Conservation (phyloP, 2,113 vertebrate genomes). For the Manacus vitellinus region DNA sequence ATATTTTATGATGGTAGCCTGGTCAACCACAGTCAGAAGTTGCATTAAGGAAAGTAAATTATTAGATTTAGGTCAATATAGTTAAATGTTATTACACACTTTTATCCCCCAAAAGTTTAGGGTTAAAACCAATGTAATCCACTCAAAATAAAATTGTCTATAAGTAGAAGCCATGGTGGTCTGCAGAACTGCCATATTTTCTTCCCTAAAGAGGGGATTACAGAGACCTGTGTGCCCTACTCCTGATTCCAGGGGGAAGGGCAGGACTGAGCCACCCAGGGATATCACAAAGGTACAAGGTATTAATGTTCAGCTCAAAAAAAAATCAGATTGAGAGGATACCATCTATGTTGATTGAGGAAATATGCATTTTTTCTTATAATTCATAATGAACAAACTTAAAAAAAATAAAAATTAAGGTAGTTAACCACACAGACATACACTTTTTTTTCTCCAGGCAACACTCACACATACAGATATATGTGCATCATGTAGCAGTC, state of each 20-base stretch:
- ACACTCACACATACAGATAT: background rate
- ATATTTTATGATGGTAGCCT: background rate
- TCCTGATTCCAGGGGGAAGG: background rate
- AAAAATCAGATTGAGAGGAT: background rate
- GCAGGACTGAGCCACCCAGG: background rate
- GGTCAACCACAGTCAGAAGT: background rate
- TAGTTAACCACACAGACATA: background rate
- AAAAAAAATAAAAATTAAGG: background rate
- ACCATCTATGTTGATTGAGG: background rate
- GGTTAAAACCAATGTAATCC: background rate
- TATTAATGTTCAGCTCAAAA: background rate
- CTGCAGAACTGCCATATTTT: background rate
- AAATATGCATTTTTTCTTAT: background rate
- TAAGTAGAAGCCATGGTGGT: background rate
- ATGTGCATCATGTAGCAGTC: accelerated
- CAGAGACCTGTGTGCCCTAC: background rate
- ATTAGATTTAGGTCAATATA: background rate
- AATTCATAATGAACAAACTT: background rate
- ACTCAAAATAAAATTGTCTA: background rate
- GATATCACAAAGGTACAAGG: background rate
- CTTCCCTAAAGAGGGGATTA: background rate
- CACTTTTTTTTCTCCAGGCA: background rate
- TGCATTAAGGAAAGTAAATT: background rate
- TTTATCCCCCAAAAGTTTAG: background rate
- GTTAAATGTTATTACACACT: background rate